Evolutionary conservation across 1,140 invertebrate species (phyloP), one percentile per base, ranked within the genome.

Genomic region (Pseudomyrmex flavicornis): DNA sequence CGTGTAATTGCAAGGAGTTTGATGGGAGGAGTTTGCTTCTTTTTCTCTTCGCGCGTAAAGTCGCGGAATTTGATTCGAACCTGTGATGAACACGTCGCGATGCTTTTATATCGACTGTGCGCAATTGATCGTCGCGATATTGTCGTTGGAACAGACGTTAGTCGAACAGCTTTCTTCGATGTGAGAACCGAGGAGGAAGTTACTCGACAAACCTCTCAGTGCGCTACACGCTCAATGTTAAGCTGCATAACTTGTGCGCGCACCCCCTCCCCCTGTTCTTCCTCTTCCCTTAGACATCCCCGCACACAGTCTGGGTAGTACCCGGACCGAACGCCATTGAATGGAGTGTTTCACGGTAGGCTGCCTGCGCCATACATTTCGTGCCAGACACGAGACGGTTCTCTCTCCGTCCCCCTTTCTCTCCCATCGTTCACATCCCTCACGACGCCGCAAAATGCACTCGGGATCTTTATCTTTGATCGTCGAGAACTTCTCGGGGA

Each of bases 321-420:
- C 68, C 89, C 87, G 91, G 91, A 91, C 89, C 87, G 91, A 92
- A 91, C 88, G 88, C 91, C 91, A 89, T 92, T 92, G 88, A 92
- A 90, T 89, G 82, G 88, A 92, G 90, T 88, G 91, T 93, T 93
- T 92, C 91, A 92, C 90, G 92, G 90, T 90, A 90, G 90, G 88
- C 86, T 92, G 90, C 85, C 86, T 80, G 62, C 83, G 68, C 84
- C 66, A 88, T 91, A 90, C 87, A 90, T 91, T 91, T 90, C 73
- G 84, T 88, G 88, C 86, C 85, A 90, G 91, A 91, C 83, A 69
- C 85, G 48, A 35, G 35, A 35, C 44, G 58, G 35, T 35, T 35
- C 15, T 72, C 66, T 26, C 58, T 2, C 44, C 17, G n/a, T 15
- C 35, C 15, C 15, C 22, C 50, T 22, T 59, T 26, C 26, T 8